Conservation (phyloP, 2,888 invertebrate genomes). For the Macrostomum cliftonense region DNA sequence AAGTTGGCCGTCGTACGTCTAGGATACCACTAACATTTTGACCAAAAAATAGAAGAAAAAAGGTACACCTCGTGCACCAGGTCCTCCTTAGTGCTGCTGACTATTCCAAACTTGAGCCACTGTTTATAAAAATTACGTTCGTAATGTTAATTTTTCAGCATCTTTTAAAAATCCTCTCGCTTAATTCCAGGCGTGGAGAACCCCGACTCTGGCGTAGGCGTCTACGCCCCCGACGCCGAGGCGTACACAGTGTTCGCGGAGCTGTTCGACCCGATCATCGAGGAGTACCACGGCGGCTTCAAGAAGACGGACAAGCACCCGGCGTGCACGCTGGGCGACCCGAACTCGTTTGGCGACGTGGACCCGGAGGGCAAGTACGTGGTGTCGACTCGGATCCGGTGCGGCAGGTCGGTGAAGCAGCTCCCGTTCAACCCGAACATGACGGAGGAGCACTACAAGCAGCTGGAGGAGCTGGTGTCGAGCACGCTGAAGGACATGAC, state of each 20-base stretch:
- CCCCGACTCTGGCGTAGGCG: conserved; percentile 79
- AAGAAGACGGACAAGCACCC: conserved; percentile 3
- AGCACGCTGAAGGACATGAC: conserved; percentile 21
- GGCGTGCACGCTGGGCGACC: not conserved
- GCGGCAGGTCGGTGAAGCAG: conserved; percentile 72
- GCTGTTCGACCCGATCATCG: conserved; percentile 35
- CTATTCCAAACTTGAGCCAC: no score
- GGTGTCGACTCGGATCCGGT: conserved; percentile 82
- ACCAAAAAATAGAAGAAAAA: no score
- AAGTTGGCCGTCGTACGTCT: no score
- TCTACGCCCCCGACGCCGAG: conserved; percentile 92
- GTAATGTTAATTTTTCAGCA: no score
- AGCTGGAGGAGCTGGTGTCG: conserved; percentile 65
- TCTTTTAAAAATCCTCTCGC: no score
- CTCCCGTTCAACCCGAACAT: conserved; percentile 95
- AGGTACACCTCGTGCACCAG: no score
- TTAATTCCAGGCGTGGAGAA: conserved; percentile 88
- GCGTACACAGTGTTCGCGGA: conserved; percentile 74
- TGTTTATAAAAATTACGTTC: no score
- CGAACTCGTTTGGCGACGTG: conserved; percentile 48
- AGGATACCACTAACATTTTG: no score
- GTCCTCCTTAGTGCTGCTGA: no score
- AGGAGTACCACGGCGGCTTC: not conserved
- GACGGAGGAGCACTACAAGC: conserved; percentile 61
- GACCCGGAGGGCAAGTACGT: conserved; percentile 64